These are phyloP conservation scores for Erethizon dorsatum DNA, from an alignment of 2,797 vertebrate genomes.

Conservation along the genomic window DNA sequence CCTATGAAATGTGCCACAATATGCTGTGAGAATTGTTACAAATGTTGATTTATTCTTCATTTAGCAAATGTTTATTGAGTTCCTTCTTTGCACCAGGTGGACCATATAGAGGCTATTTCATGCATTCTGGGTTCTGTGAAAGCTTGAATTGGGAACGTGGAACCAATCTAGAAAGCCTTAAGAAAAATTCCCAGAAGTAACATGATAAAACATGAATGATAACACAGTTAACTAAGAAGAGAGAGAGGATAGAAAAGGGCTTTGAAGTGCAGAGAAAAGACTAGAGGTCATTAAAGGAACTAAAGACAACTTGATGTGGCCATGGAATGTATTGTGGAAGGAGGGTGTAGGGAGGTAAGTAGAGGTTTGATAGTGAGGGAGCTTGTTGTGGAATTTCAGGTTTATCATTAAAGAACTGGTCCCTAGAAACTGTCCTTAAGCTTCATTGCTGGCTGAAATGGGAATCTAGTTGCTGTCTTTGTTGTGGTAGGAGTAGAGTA, in stretches of 20 bases:
- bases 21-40: constrained; percentile 28
- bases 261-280: neutral
- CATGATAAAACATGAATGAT: neutral
- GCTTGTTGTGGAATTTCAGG: neutral
- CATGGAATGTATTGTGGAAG: neutral
- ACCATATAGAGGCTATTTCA: neutral
- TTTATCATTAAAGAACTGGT: neutral
- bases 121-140: neutral
- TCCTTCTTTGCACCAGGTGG: neutral
- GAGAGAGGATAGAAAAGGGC: neutral
- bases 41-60: neutral
- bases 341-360: neutral
- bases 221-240: neutral
- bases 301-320: neutral
- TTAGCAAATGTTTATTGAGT: neutral
- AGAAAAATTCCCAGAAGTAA: neutral
- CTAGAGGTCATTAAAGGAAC: neutral
- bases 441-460: neutral
- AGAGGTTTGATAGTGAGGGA: neutral
- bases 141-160: neutral
- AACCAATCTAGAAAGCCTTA: neutral
- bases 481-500: neutral
- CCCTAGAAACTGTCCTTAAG: neutral
- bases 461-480: neutral
- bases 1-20: neutral